phyloP scores from a whole-genome alignment of 2,888 invertebrate genomes.

The Carabus problematicus region DNA sequence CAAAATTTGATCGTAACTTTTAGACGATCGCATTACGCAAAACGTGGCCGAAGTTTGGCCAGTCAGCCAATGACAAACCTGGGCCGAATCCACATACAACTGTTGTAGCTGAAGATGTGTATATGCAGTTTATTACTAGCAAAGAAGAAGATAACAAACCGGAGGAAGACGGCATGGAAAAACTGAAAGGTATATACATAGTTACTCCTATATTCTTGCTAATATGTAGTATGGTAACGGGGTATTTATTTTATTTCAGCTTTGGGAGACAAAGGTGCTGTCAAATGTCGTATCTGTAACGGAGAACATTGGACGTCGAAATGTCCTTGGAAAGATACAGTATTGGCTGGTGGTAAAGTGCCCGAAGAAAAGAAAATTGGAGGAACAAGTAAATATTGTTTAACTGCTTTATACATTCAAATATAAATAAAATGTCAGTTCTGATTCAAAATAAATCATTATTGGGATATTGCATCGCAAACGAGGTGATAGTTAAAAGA shows the following conservation, averaged over 20 bases:
- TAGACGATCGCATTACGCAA: constrained; percentile 88
- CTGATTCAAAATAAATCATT: no score
- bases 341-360: constrained; percentile 71
- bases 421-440: no score
- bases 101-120: constrained; percentile 93
- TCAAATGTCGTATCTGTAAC: constrained; percentile 89
- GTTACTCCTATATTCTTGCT: no score
- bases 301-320: constrained; percentile 98
- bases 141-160: constrained; percentile 88
- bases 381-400: constrained; percentile 49
- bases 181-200: constrained; percentile 68
- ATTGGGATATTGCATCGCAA: no score
- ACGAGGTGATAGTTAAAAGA: no score
- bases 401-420: no score
- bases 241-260: constrained; percentile 52
- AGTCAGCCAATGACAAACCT: constrained; percentile 88
- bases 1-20: constrained; percentile 45
- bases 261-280: constrained; percentile 69
- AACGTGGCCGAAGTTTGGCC: constrained; percentile 96
- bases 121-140: constrained; percentile 89
- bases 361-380: constrained; percentile 65
- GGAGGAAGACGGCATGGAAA: constrained; percentile 85
- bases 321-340: constrained; percentile 97
- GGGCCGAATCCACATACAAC: constrained; percentile 99
- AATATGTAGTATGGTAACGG: constrained; percentile 51